Percentiles rank a stretch among this genome's conserved stretches.
Evolutionary conservation across 2,888 invertebrate species (phyloP).

Genomic region (Caenorhabditis auriculariae): DNA sequence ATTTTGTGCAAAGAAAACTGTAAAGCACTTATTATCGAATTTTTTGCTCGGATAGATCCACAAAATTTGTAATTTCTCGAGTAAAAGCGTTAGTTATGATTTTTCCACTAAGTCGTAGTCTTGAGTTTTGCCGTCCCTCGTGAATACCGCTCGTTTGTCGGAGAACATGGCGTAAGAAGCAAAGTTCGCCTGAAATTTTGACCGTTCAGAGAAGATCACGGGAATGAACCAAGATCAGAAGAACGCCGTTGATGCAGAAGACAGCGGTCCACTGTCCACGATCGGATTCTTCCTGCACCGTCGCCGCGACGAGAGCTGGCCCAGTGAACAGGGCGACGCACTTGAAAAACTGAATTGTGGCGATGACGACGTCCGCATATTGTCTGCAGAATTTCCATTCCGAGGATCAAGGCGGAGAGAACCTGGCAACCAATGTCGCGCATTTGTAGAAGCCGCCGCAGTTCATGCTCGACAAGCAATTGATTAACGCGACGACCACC

Average conservation of each 20-base stretch:
- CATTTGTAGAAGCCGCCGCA: conserved; percentile 26
- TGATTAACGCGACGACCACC: conserved; percentile 8
- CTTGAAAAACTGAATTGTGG: conserved; percentile 24
- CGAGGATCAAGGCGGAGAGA: no score
- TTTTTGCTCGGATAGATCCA: no score
- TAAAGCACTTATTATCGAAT: no score
- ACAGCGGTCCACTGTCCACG: conserved; percentile 11
- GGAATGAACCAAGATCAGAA: conserved; percentile 11
- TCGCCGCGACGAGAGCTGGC: conserved; percentile 14
- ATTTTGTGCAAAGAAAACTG: no score
- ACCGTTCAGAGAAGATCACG: conserved; percentile 1
- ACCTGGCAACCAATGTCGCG: conserved; percentile 1
- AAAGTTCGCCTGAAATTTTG: conserved; percentile 9
- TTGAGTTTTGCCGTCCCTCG: no score
- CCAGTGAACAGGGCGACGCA: conserved; percentile 22
- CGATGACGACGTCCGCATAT: conserved; percentile 24
- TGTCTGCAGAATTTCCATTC: no score
- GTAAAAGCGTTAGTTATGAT: no score
- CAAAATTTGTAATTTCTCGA: no score
- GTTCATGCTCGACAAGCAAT: conserved; percentile 19
- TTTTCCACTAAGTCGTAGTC: no score
- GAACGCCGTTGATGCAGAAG: conserved; percentile 14
- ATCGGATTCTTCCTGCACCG: conserved; percentile 12
- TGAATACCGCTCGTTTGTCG: conserved; percentile 12
- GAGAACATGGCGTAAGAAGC: conserved; percentile 12